A percentile compares a stretch with the other conserved stretches of the same genome.
These are phyloP conservation scores for Amphipyra berbera DNA, from an alignment of 2,888 invertebrate species.

Conservation along the genomic window DNA sequence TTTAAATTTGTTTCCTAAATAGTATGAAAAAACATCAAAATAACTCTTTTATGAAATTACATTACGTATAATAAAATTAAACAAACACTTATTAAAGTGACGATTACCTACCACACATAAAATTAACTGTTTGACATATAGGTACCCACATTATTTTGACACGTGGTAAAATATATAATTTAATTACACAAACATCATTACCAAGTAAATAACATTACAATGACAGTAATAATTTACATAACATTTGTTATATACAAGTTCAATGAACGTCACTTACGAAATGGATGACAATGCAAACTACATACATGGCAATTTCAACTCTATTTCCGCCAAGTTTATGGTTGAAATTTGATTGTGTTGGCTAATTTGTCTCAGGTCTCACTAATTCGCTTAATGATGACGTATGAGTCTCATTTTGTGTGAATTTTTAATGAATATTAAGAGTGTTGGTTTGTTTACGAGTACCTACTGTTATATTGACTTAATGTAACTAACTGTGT, in stretches of 20 bases:
- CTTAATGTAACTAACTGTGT: constrained; percentile 22
- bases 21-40: too few species aligned
- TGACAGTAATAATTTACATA: constrained; percentile 35
- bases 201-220: constrained; percentile 28
- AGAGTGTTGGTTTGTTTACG: constrained; percentile 55
- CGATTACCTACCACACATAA: too few species aligned
- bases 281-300: constrained; percentile 33
- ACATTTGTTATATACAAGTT: constrained; percentile 38
- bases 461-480: constrained; percentile 55
- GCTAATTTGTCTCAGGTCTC: constrained; percentile 35
- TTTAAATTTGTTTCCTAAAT: too few species aligned
- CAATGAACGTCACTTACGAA: constrained; percentile 31
- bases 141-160: constrained; percentile 1
- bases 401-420: constrained; percentile 60
- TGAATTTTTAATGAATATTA: constrained; percentile 65
- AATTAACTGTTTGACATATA: neutral
- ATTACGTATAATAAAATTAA: too few species aligned
- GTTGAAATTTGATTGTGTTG: constrained; percentile 19
- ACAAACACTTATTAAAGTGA: too few species aligned
- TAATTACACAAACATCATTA: constrained; percentile 6
- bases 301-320: constrained; percentile 16
- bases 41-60: too few species aligned
- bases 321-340: rapidly evolving
- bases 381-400: constrained; percentile 71
- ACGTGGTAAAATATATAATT: constrained; percentile 4